A percentile compares a stretch with the other conserved stretches of the same genome.
Conservation (phyloP, 2,888 invertebrate species). For the Aphidoletes aphidimyza region DNA sequence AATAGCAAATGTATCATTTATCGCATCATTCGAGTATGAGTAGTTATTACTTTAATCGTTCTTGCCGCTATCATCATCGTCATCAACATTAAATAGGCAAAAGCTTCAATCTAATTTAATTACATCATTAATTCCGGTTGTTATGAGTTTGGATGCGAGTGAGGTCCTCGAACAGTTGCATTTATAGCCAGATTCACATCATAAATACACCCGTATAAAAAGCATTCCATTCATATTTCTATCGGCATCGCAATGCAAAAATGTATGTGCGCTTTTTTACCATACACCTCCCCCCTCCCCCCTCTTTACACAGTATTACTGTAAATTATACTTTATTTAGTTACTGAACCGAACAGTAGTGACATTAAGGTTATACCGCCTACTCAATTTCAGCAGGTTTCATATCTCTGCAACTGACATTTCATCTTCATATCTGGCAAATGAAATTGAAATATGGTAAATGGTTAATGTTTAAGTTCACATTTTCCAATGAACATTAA, state of each 20-base stretch:
- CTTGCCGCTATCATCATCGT: neutral
- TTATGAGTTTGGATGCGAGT: neutral
- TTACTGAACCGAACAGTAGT: neutral
- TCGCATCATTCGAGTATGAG: neutral
- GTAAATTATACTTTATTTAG: too few relatives aligned
- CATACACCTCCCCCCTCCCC: too few relatives aligned
- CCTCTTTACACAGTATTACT: too few relatives aligned
- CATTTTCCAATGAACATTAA: neutral
- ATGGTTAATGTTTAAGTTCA: neutral
- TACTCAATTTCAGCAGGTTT: neutral
- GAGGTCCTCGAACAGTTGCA: neutral
- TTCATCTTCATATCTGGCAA: neutral
- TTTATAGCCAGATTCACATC: neutral
- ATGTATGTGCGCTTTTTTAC: too few relatives aligned
- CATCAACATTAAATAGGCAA: neutral
- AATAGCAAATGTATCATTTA: too few relatives aligned
- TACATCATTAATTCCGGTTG: neutral
- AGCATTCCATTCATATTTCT: neutral
- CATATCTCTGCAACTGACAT: neutral
- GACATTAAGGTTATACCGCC: neutral
- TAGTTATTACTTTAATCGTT: neutral
- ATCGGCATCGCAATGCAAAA: too few relatives aligned
- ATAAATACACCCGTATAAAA: neutral
- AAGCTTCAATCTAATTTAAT: slow-evolving; percentile 26
- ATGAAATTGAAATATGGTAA: neutral